Evolutionary conservation across 2,888 invertebrate genomes (phyloP), one percentile per base, ranked within the genome.

Genomic region (Vannuccia rotundouncinata): DNA sequence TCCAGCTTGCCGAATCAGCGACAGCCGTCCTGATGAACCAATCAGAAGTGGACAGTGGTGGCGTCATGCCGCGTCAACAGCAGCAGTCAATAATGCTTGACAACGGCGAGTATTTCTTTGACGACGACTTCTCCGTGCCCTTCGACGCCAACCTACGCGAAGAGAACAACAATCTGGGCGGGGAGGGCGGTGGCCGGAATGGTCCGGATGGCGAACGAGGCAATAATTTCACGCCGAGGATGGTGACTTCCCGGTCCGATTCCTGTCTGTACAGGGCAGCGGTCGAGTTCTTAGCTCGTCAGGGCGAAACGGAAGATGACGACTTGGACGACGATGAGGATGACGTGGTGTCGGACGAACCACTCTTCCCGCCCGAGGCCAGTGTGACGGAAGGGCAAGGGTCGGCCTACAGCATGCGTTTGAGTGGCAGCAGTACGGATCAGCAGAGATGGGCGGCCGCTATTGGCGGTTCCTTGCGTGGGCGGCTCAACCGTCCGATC

Each of bases 31-130:
- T 45, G 5, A 45, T 45, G 45, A 45, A 45, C 17, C 45, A 45
- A 45, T 45, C 45, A 17, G 17, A 10, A 17, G 45, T 10, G 5
- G 45, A 10, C 10, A 17, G 45, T 10, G 45, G 45, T 17, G 17
- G 45, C 45, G 45, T 5, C 17, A 5, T 45, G 5, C 45, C 45
- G 5, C 45, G 45, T 17, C 45, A 45, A 10, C 17, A 5, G 45
- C 45, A 45, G 45, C 45, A 45, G 59, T 77, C 77, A 10, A 77
- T 77, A 31, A 31, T 59, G n/a, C 10, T 77, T 10, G 79, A 79
- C 25, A 30, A 79, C 5, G 79, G 79, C 29, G 80, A 80, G 59
- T 80, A 80, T 66, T 80, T 80, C 60, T 80, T 80, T 30, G 80
- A 80, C 60, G 80, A 80, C 31, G 80, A 80, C n/a, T 80, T 80